Percentiles rank a stretch among this genome's conserved stretches.
These are phyloP conservation scores for Vulpes vulpes DNA, from an alignment of 2,113 vertebrate species.

Conservation along the genomic window DNA sequence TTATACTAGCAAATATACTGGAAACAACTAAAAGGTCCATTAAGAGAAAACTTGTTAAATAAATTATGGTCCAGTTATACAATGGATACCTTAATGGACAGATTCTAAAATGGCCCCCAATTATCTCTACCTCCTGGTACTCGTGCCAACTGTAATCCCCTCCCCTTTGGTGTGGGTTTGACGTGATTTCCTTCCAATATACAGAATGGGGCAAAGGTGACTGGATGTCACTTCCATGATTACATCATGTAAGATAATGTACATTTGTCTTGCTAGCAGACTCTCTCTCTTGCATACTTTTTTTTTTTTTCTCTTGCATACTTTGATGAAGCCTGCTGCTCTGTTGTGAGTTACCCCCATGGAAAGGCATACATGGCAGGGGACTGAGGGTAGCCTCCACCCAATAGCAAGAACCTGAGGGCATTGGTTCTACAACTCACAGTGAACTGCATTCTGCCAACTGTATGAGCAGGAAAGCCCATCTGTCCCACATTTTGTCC, in stretches of 20 bases:
- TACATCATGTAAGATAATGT: background rate
- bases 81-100: background rate
- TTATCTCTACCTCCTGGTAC: background rate
- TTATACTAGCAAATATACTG: background rate
- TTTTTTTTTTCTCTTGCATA: background rate
- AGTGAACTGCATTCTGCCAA: background rate
- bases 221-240: background rate
- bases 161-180: background rate
- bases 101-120: background rate
- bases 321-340: background rate
- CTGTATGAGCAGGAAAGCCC: background rate
- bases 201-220: background rate
- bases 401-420: background rate
- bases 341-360: background rate
- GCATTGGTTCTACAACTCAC: background rate
- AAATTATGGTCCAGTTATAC: background rate
- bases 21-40: background rate
- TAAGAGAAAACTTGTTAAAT: background rate
- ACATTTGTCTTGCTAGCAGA: background rate
- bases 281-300: background rate
- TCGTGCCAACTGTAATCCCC: background rate
- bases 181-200: conserved; percentile 4
- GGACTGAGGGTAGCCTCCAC: background rate
- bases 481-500: background rate
- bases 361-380: background rate